phyloP scores from a whole-genome alignment of 2,113 vertebrate genomes.

The Grammomys surdaster region DNA sequence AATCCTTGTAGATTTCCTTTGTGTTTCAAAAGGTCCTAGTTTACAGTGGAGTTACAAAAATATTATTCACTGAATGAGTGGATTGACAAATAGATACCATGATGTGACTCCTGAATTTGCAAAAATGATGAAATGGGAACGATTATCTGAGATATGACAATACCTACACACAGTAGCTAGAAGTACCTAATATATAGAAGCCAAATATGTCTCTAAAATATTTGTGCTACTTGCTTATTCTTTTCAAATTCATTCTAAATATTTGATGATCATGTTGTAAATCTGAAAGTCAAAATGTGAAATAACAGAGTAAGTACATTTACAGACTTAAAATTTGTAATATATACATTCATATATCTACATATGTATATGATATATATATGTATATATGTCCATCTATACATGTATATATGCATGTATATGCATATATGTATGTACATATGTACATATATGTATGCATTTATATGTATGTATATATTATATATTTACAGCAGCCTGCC shows the following conservation, averaged over 20 bases:
- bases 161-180: neutral
- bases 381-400: neutral
- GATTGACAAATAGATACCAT: neutral
- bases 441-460: neutral
- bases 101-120: neutral
- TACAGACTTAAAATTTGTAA: neutral
- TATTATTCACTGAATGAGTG: neutral
- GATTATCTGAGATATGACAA: neutral
- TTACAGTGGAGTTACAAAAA: neutral
- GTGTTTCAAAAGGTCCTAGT: neutral
- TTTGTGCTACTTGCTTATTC: neutral
- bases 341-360: neutral
- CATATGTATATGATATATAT: neutral
- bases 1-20: neutral
- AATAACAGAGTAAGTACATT: neutral
- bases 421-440: neutral
- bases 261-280: neutral
- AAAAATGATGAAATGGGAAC: neutral
- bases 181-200: neutral
- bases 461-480: neutral
- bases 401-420: neutral
- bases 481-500: constrained; percentile 11
- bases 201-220: neutral
- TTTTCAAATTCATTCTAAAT: constrained; percentile 9
- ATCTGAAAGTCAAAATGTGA: neutral